phyloP scores from a whole-genome alignment of 2,113 vertebrate genomes.

The Promerops cafer region DNA sequence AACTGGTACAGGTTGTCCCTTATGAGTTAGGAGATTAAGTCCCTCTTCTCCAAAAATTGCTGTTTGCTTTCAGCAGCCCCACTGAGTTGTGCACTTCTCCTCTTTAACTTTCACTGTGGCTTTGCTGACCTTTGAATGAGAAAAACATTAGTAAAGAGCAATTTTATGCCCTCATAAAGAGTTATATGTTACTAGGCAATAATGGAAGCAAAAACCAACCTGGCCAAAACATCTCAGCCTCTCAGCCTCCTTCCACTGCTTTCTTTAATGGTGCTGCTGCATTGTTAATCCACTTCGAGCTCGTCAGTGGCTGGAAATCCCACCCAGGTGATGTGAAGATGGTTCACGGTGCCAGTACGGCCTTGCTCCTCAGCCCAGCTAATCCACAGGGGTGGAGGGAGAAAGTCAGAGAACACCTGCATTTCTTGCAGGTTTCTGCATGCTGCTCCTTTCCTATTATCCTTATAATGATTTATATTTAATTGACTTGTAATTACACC shows the following conservation, averaged over 20 bases:
- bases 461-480: slow-evolving; percentile 15
- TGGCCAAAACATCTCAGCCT: neutral
- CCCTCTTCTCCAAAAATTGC: neutral
- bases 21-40: neutral
- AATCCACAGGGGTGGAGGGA: neutral
- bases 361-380: neutral
- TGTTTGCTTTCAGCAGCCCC: neutral
- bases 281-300: neutral
- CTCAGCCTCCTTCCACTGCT: neutral
- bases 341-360: neutral
- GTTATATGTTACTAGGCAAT: neutral
- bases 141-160: slow-evolving; percentile 4
- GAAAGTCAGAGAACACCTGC: slow-evolving; percentile 7
- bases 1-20: neutral
- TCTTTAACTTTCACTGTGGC: neutral
- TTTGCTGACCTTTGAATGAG: slow-evolving; percentile 15
- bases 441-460: neutral
- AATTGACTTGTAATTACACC: slow-evolving; percentile 43
- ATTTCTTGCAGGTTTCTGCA: slow-evolving; percentile 14
- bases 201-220: neutral
- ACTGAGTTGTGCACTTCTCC: neutral
- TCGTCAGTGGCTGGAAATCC: neutral
- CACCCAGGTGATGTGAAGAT: neutral
- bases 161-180: neutral
- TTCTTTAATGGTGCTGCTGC: neutral